phyloP scores from a whole-genome alignment of 2,888 invertebrate species.

The Scotopteryx bipunctaria region DNA sequence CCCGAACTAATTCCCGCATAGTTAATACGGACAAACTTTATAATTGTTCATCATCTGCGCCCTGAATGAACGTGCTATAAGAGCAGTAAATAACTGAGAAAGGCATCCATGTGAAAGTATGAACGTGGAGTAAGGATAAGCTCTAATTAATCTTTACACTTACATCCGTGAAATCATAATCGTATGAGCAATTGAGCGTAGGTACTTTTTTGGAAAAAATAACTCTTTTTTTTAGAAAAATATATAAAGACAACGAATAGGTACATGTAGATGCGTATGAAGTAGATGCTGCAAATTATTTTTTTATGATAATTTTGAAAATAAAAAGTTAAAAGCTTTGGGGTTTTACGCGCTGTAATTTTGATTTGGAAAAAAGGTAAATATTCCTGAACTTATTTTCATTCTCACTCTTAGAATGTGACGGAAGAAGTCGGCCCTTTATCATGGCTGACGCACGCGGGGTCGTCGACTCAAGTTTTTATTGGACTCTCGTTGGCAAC shows the following conservation, averaged over 20 bases:
- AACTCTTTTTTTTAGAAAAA: too few relatives aligned
- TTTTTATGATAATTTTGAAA: too few relatives aligned
- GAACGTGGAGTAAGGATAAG: background rate
- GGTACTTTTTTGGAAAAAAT: too few relatives aligned
- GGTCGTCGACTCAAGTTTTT: conserved; percentile 76
- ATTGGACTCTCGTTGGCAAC: conserved; percentile 58
- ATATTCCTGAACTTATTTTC: background rate
- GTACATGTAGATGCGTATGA: too few relatives aligned
- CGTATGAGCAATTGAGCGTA: too few relatives aligned
- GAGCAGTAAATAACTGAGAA: conserved; percentile 26
- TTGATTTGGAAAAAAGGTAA: background rate
- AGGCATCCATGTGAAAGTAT: conserved; percentile 2
- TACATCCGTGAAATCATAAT: too few relatives aligned
- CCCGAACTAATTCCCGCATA: conserved; percentile 72
- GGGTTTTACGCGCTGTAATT: background rate
- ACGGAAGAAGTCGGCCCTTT: conserved; percentile 66
- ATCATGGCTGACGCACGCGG: conserved; percentile 74
- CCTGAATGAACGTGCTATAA: conserved; percentile 59
- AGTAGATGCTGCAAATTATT: too few relatives aligned
- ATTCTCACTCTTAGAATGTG: conserved; percentile 23
- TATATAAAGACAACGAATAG: too few relatives aligned
- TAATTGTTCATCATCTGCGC: conserved; percentile 80
- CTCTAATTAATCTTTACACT: too few relatives aligned
- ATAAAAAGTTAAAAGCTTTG: too few relatives aligned
- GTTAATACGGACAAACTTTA: conserved; percentile 78